Evolutionary conservation across 1,140 invertebrate species (phyloP), one percentile per base, ranked within the genome.

Genomic region (Oscheius sp.): DNA sequence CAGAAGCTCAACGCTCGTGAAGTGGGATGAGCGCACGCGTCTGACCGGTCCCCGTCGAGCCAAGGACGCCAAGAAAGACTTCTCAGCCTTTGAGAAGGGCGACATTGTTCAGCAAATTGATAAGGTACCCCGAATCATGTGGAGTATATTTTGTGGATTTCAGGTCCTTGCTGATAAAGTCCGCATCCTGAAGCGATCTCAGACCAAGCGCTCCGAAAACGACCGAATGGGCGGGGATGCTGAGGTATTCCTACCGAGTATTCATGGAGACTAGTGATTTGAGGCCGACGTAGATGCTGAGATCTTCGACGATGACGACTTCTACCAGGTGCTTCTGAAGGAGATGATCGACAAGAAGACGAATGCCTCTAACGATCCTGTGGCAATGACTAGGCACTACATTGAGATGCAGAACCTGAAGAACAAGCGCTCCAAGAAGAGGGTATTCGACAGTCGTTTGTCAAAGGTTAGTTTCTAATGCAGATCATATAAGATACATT

Each of bases 261-360:
- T 42, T 42, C 38, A 42, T n/a, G n/a, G 10, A n/a, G 10, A 42
- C 10, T 42, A n/a, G 10, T 42, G 18, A n/a, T n/a, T 29, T 69
- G 49, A 75, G 38, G 42, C 38, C 26, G 49, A 34, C 29, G 28
- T 36, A 76, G 90, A 93, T 85, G 71, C 85, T 0, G 92, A 98
- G 87, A 92, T 96, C 81, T 98, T 93, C 87, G 94, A 97, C 85
- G 95, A 98, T 85, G 91, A 91, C 84, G 95, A 98, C 85, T 98
- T 97, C 84, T 97, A 97, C 87, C 93, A 96, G 85, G 91, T 94
- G 81, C 84, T 96, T 26, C 85, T 98, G 29, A 87, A 93, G 72
- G 93, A 97, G 83, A 86, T 97, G 18, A 95, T 98, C 77, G 93
- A 97, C 13, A 90, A 90, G 63, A 95, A 95, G 87, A 91, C 92